A percentile compares a stretch with the other conserved stretches of the same genome.
phyloP scores from a whole-genome alignment of 1,140 invertebrate genomes.

The Bactericera cockerelli region DNA sequence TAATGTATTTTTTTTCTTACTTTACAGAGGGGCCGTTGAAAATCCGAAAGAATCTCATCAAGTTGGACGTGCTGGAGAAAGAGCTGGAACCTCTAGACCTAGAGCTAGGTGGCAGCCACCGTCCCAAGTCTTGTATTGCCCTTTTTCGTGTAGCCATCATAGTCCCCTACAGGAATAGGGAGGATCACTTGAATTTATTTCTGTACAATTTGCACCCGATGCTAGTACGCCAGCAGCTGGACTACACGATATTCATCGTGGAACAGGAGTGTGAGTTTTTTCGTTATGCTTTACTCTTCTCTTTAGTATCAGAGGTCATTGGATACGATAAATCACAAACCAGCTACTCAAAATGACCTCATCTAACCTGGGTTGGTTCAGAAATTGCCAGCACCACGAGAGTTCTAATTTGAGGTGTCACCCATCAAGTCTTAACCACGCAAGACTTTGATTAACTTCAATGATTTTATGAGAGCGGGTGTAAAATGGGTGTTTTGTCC shows the following conservation, averaged over 20 bases:
- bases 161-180: slow-evolving; percentile 72
- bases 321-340: not conserved
- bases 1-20: too few relatives aligned
- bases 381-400: too few relatives aligned
- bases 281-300: too few relatives aligned
- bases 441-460: too few relatives aligned
- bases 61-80: slow-evolving; percentile 14
- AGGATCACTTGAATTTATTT: slow-evolving; percentile 65
- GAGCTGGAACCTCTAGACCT: slow-evolving; percentile 23
- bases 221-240: slow-evolving; percentile 73
- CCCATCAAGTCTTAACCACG: too few relatives aligned
- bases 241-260: slow-evolving; percentile 90
- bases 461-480: too few relatives aligned
- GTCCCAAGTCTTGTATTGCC: slow-evolving; percentile 56
- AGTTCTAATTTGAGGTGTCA: too few relatives aligned
- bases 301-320: not conserved
- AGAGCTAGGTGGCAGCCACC: slow-evolving; percentile 53
- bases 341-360: too few relatives aligned
- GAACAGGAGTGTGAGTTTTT: slow-evolving; percentile 58
- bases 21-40: slow-evolving; percentile 20
- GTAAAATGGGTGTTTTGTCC: too few relatives aligned
- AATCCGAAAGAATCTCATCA: slow-evolving; percentile 13
- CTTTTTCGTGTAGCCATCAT: slow-evolving; percentile 71
- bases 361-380: not conserved
- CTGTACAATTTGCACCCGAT: slow-evolving; percentile 82